Evolutionary conservation across 2,113 vertebrate species (phyloP).

Genomic region (Anhinga anhinga): DNA sequence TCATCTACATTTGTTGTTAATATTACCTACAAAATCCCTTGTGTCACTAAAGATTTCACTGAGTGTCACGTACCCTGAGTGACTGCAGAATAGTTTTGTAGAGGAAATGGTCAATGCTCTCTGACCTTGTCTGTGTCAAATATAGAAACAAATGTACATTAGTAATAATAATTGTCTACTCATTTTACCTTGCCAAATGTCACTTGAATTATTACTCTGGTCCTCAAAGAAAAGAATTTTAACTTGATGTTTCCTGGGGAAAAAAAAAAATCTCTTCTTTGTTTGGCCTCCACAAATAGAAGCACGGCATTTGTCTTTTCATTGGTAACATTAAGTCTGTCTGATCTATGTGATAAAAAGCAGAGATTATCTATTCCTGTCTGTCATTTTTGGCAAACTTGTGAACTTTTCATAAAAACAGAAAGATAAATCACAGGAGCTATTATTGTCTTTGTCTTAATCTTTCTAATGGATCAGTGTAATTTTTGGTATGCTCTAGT

Average conservation of each 20-base stretch:
- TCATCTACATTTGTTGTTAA: background rate
- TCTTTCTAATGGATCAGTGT: conserved; percentile 54
- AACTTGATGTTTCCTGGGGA: background rate
- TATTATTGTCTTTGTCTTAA: conserved; percentile 60
- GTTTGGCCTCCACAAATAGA: conserved; percentile 2
- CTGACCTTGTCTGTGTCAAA: background rate
- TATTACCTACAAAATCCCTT: background rate
- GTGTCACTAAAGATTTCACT: background rate
- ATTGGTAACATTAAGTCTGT: conserved; percentile 37
- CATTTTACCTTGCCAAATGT: conserved; percentile 12
- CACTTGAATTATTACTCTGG: conserved; percentile 10
- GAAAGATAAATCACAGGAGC: conserved; percentile 45
- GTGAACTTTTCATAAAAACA: conserved; percentile 57
- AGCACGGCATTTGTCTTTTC: conserved; percentile 33
- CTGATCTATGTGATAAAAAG: conserved; percentile 54
- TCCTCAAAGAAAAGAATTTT: background rate
- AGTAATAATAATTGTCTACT: background rate
- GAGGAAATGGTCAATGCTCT: background rate
- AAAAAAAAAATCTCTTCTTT: background rate
- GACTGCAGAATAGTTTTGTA: background rate
- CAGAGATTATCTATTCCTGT: conserved; percentile 51
- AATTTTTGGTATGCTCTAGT: conserved; percentile 33
- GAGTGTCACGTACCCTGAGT: background rate
- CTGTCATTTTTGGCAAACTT: conserved; percentile 49
- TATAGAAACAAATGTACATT: background rate